Base-by-base conservation (phyloP, 2,797 vertebrate species). In the Oophaga sylvatica region DNA sequence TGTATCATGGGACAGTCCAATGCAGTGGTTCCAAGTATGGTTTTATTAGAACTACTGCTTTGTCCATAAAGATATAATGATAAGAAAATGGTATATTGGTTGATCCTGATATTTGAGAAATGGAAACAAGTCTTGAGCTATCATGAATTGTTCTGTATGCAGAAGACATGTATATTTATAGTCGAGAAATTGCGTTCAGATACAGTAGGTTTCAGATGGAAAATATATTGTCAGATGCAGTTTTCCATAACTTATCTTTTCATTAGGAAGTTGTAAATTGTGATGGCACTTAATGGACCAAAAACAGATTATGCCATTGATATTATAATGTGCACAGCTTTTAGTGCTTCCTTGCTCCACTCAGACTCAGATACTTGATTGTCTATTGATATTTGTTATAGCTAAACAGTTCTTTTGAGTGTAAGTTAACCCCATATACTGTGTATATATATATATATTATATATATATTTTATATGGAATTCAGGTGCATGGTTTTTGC, bases 181-280 rank as follows among this genome's bases (percentile, higher is more conserved):
- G 13, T n/a, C 1, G 17, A n/a, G 45, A 53, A 19, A 22, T 53
- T 63, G 3, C 19, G 8, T 71, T 17, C 5, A 71, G 16, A 59
- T 48, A 26, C 60, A 68, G 41, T 8, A 67, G 48, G 22, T 29
- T 26, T 57, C 48, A 82, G n/a, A 68, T 73, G 60, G 59, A n/a
- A 41, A 75, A 45, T 84, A 19, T 35, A 13, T 35, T 31, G 45
- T 29, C 70, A 87, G 81, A 87, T 83, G 73, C 75, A 71, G 22
- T 56, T 77, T 75, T 77, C 57, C 59, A 87, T 53, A 57, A 53
- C 78, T 70, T 87, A 76, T 78, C 71, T 87, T 70, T 83, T 77
- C 63, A 84, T 79, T 79, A 79, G 87, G 73, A 78, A 78, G 73
- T 67, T 84, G 53, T 79, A 80, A 83, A 84, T 83, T 83, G 73